Evolutionary conservation across 2,797 vertebrate genomes (phyloP), one percentile per base, ranked within the genome.

Genomic region (Catharus ustulatus): DNA sequence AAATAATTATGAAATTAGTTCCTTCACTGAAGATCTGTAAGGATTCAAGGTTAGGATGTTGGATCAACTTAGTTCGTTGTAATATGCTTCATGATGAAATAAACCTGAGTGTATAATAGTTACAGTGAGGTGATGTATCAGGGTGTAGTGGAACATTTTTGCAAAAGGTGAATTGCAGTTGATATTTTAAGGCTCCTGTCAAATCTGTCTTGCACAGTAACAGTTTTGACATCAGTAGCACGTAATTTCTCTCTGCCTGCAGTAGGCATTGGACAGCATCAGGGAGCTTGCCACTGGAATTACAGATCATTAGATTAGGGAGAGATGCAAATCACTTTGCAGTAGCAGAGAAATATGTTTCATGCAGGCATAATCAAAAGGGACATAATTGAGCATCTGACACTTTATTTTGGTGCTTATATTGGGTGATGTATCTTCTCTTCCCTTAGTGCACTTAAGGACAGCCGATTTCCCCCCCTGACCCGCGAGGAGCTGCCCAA

Each of bases 401-500:
- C n/a, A 24, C 30, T 62, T 91, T 32, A 51, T 42, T 85, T 27
- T 30, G n/a, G 17, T 64, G 38, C 75, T 81, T 67, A 29, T 89
- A 51, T 88, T 62, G 73, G 40, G 24, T 75, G 64, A 32, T 74
- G 1, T 51, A 9, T 94, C 43, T 88, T 86, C 36, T 95, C 91
- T 94, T 98, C 82, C 84, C 91, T 79, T 74, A 98, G 98, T 98
- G 98, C 98, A 98, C 98, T 98, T 98, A 98, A 98, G 98, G 98
- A 98, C 98, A 98, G 98, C 97, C 97, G 98, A 96, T 98, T 98
- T 51, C 98, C 98, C 90, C 98, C 98, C 90, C 97, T 98, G 97
- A 98, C 98, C 89, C 97, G 98, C 89, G 98, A 98, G 98, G 98
- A 98, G 97, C 98, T 98, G 97, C 98, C 98, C 96, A 98, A 98